phyloP scores from a whole-genome alignment of 2,113 vertebrate genomes.

The Cochlearius cochlearius region DNA sequence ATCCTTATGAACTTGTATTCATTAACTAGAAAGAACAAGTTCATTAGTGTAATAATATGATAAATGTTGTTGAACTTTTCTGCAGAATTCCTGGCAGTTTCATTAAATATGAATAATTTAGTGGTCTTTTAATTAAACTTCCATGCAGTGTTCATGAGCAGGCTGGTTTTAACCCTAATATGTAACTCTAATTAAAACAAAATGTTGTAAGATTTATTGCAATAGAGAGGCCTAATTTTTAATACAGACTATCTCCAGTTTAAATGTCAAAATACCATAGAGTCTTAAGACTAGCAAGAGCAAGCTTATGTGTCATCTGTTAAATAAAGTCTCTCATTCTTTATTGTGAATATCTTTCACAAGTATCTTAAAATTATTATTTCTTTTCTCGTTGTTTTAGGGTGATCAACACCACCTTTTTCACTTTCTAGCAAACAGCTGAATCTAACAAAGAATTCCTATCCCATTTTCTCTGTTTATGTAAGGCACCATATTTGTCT shows the following conservation, averaged over 20 bases:
- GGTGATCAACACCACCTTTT: background rate
- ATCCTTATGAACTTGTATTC: background rate
- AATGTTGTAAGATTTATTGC: slow-evolving; percentile 2
- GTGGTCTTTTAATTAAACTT: slow-evolving; percentile 46
- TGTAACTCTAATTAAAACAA: slow-evolving; percentile 45
- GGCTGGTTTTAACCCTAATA: slow-evolving; percentile 41
- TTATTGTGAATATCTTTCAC: background rate
- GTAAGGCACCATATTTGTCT: background rate
- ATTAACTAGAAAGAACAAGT: slow-evolving; percentile 6
- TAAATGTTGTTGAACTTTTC: slow-evolving; percentile 49
- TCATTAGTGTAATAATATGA: slow-evolving; percentile 28
- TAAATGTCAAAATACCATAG: slow-evolving; percentile 4
- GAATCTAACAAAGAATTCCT: background rate
- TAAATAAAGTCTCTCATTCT: background rate
- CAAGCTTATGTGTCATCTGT: background rate
- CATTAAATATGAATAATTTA: slow-evolving; percentile 60
- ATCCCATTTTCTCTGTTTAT: background rate
- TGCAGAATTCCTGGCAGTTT: slow-evolving; percentile 13
- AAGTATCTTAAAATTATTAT: background rate
- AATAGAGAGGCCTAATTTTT: background rate
- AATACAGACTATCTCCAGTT: background rate
- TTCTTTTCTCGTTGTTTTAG: background rate
- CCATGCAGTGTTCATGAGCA: background rate
- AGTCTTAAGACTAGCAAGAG: background rate
- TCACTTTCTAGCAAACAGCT: background rate